phyloP scores from a whole-genome alignment of 2,113 vertebrate genomes.

The Oxygymnocypris stewartii region DNA sequence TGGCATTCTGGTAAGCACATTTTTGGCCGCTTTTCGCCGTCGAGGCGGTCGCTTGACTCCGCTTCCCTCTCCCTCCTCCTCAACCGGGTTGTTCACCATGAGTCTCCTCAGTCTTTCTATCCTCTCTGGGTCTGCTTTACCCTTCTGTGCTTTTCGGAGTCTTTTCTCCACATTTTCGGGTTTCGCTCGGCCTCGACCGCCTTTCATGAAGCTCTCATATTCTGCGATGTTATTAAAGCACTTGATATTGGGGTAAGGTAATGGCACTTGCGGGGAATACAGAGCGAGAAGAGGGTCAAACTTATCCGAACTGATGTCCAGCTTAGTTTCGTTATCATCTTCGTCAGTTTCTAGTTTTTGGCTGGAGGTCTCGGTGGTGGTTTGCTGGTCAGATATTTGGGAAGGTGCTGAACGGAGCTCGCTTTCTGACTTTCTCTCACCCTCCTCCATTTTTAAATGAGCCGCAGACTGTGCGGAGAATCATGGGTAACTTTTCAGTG shows the following conservation, averaged over 20 bases:
- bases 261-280: constrained; percentile 77
- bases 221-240: constrained; percentile 91
- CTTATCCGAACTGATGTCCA: constrained; percentile 82
- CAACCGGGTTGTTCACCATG: constrained; percentile 76
- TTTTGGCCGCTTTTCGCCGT: constrained; percentile 76
- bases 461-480: constrained; percentile 52
- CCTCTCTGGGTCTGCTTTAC: constrained; percentile 76
- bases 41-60: constrained; percentile 43
- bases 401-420: constrained; percentile 20
- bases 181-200: constrained; percentile 77
- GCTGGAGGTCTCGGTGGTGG: too few relatives aligned
- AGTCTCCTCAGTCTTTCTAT: constrained; percentile 84
- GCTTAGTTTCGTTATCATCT: constrained; percentile 51
- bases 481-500: constrained; percentile 61
- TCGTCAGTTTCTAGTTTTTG: background rate
- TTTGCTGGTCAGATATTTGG: constrained; percentile 12
- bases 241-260: constrained; percentile 83
- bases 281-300: constrained; percentile 88
- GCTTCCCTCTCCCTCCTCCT: constrained; percentile 66
- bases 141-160: constrained; percentile 67
- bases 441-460: constrained; percentile 82
- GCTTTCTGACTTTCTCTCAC: constrained; percentile 49
- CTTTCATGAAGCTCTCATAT: constrained; percentile 85
- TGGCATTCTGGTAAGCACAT: constrained; percentile 92
- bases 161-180: constrained; percentile 78